Evolutionary conservation across 2,888 invertebrate species (phyloP).

Genomic region (Drosophila testacea): DNA sequence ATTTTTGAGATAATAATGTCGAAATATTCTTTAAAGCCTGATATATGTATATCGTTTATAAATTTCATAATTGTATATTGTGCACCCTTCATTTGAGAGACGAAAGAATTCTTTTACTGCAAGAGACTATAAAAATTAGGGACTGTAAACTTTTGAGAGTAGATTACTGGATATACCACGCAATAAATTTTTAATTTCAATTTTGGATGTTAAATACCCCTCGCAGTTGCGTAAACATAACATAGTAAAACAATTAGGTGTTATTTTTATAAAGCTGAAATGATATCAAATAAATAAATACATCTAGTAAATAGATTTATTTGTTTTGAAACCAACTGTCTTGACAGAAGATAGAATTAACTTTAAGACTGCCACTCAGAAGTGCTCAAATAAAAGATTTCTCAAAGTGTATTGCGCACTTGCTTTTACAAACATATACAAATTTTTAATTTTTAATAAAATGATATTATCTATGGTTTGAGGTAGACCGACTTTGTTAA

Average conservation of each 20-base stretch:
- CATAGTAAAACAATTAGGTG: not conserved
- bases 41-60: no score
- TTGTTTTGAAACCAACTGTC: not conserved
- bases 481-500: not conserved
- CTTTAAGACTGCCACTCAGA: no score
- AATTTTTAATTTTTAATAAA: not conserved
- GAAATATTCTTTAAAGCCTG: no score
- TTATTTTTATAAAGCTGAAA: not conserved
- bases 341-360: not conserved
- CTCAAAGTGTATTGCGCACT: no score
- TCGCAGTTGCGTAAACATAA: constrained; percentile 14
- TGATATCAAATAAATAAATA: not conserved
- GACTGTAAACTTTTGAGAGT: no score
- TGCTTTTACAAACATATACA: no score
- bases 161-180: not conserved
- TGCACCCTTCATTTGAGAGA: no score
- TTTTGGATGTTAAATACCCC: not conserved
- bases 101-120: no score
- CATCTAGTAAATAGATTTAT: not conserved
- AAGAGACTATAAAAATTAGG: not conserved
- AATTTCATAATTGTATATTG: no score
- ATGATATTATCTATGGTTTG: not conserved
- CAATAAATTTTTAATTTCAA: not conserved
- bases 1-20: no score
- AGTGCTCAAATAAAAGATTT: no score